These are phyloP conservation scores for Crioceris asparagi DNA, from an alignment of 2,888 invertebrate genomes.

Conservation along the genomic window DNA sequence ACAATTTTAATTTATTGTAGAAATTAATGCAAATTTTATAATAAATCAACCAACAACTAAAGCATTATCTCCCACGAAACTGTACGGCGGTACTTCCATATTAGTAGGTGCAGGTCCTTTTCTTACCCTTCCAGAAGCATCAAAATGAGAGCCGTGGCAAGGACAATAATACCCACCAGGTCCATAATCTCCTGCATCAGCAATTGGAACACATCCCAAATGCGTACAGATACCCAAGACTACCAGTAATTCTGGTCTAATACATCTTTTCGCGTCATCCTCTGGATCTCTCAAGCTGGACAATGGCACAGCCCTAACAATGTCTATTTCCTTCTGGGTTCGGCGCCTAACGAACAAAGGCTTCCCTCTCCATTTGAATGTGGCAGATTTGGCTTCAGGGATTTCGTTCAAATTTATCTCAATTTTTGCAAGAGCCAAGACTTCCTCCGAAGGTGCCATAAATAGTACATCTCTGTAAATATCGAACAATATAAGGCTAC, in stretches of 20 bases:
- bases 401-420: slow-evolving; percentile 63
- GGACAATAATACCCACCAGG: slow-evolving; percentile 70
- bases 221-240: slow-evolving; percentile 75
- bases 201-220: slow-evolving; percentile 73
- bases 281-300: slow-evolving; percentile 55
- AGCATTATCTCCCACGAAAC: slow-evolving; percentile 42
- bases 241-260: slow-evolving; percentile 65
- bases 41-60: slow-evolving; percentile 44
- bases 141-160: slow-evolving; percentile 77
- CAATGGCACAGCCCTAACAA: slow-evolving; percentile 49
- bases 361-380: slow-evolving; percentile 69
- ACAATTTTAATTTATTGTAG: too few relatives aligned
- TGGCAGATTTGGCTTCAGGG: slow-evolving; percentile 51
- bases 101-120: slow-evolving; percentile 68
- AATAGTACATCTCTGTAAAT: slow-evolving; percentile 42
- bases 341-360: slow-evolving; percentile 69
- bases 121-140: slow-evolving; percentile 60
- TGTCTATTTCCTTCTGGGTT: slow-evolving; percentile 53
- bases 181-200: slow-evolving; percentile 51
- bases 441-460: slow-evolving; percentile 61
- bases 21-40: too few relatives aligned
- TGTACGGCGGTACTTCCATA: slow-evolving; percentile 56
- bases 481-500: too few relatives aligned
- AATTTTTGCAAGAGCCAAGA: slow-evolving; percentile 63
- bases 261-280: slow-evolving; percentile 17